Evolutionary conservation across 2,113 vertebrate species (phyloP).

Genomic region (Pagrus major): DNA sequence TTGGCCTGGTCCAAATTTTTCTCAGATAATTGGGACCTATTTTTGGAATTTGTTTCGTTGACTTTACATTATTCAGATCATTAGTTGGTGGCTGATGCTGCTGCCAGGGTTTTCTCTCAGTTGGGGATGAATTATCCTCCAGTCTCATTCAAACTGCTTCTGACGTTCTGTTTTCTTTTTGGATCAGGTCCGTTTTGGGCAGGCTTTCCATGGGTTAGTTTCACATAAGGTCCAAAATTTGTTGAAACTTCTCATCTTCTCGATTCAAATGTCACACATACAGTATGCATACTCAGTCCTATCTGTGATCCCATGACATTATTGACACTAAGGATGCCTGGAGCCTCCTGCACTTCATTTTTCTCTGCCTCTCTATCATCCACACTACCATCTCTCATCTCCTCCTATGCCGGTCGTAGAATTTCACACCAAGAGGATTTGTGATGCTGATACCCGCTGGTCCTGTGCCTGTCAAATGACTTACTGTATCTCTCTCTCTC

Average conservation of each 20-base stretch:
- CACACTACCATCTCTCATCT: conserved; percentile 52
- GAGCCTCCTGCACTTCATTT: conserved; percentile 54
- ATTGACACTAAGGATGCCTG: conserved; percentile 44
- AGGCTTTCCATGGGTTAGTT: background rate
- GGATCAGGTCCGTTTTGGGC: background rate
- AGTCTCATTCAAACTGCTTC: background rate
- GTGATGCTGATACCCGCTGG: conserved; percentile 68
- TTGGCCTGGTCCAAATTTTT: background rate
- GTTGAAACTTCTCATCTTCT: conserved; percentile 27
- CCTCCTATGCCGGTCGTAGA: conserved; percentile 51
- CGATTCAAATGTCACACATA: conserved; percentile 28
- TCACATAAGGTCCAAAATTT: background rate
- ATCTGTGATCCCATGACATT: conserved; percentile 39
- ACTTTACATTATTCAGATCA: background rate
- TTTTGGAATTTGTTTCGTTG: background rate
- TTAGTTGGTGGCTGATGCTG: background rate
- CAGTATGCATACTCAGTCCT: conserved; percentile 13
- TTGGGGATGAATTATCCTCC: conserved; percentile 3
- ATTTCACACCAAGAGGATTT: conserved; percentile 71
- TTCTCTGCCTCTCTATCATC: conserved; percentile 58
- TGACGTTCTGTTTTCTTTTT: background rate
- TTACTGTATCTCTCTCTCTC: conserved; percentile 36
- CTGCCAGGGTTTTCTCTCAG: background rate
- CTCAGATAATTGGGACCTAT: background rate
- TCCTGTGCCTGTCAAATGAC: conserved; percentile 71